These are phyloP conservation scores for Centroberyx gerrardi DNA, from an alignment of 2,797 vertebrate species.

Conservation along the genomic window DNA sequence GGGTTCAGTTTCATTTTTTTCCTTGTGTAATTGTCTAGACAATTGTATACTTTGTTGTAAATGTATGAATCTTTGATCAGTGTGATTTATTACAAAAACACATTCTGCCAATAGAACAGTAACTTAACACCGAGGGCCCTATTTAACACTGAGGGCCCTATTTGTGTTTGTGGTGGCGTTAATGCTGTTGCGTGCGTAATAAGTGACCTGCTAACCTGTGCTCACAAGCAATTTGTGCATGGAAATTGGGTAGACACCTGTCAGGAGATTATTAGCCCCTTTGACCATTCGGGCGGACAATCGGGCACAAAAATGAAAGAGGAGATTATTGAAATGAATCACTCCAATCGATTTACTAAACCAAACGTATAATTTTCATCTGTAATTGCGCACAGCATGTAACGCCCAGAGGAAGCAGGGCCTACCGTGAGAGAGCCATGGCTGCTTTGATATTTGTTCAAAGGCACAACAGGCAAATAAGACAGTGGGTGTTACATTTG, in stretches of 20 bases:
- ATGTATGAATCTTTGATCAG: constrained; percentile 1
- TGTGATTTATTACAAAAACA: constrained; percentile 8
- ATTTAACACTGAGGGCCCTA: not conserved
- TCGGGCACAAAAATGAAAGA: too few species aligned
- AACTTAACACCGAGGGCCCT: not conserved
- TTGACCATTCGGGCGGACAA: too few species aligned
- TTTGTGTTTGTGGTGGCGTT: not conserved
- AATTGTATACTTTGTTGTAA: constrained; percentile 8
- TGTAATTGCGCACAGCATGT: too few species aligned
- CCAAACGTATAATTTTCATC: too few species aligned
- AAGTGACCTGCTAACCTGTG: not conserved
- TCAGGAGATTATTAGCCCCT: too few species aligned
- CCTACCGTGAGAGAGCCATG: too few species aligned
- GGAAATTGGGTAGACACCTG: not conserved
- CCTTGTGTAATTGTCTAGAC: constrained; percentile 8
- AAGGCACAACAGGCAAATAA: too few species aligned
- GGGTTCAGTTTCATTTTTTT: constrained; percentile 28
- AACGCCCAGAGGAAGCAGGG: too few species aligned
- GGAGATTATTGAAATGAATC: not conserved
- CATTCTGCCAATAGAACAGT: not conserved
- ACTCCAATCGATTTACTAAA: too few species aligned
- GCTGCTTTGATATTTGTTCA: too few species aligned
- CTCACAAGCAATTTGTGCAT: not conserved
- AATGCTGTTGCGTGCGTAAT: not conserved
- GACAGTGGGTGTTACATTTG: too few species aligned